phyloP scores from a whole-genome alignment of 1,140 invertebrate species.

The Mamestra configurata region DNA sequence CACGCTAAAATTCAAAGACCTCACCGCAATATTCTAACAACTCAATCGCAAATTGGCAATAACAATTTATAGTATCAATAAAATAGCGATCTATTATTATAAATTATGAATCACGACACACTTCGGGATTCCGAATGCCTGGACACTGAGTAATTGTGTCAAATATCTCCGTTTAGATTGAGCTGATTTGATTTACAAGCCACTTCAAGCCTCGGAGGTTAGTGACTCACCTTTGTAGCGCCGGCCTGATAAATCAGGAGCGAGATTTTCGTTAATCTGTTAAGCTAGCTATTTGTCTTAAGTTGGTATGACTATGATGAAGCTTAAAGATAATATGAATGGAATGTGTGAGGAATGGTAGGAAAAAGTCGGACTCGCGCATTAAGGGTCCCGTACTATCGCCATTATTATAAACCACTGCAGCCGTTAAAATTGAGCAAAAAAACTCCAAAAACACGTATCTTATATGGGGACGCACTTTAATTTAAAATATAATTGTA shows the following conservation, averaged over 20 bases:
- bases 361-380: too few relatives aligned
- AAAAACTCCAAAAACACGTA: too few relatives aligned
- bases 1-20: not conserved
- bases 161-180: not conserved
- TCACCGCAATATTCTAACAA: not conserved
- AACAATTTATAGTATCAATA: constrained; percentile 7
- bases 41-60: constrained; percentile 18
- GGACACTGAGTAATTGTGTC: constrained; percentile 9
- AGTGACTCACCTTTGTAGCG: not conserved
- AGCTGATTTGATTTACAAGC: constrained; percentile 22
- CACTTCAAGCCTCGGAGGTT: too few relatives aligned
- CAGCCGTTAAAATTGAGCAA: too few relatives aligned
- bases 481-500: too few relatives aligned
- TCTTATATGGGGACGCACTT: too few relatives aligned
- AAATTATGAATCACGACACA: constrained; percentile 14
- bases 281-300: not conserved
- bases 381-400: too few relatives aligned
- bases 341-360: too few relatives aligned
- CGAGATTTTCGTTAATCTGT: constrained; percentile 2
- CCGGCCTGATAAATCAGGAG: constrained; percentile 3
- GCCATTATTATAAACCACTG: too few relatives aligned
- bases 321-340: too few relatives aligned
- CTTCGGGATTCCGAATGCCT: not conserved
- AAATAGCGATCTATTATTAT: constrained; percentile 12
- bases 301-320: not conserved